Conservation (phyloP, 2,113 vertebrate genomes). For the Shinisaurus crocodilurus region DNA sequence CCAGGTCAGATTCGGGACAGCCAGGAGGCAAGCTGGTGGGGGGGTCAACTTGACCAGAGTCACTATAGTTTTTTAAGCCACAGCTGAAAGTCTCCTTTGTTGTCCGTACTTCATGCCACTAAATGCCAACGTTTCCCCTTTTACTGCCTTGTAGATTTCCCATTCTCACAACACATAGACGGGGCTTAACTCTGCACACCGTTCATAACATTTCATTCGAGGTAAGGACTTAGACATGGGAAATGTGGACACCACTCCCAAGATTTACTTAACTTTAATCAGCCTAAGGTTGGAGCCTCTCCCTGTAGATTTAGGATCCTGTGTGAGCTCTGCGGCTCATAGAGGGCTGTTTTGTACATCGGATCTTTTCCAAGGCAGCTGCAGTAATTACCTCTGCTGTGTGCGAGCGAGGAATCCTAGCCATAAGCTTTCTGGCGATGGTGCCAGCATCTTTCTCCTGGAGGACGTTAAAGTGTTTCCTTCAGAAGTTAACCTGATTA, state of each 20-base stretch:
- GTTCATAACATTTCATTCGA: neutral
- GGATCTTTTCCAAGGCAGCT: conserved; percentile 58
- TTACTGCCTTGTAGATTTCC: neutral
- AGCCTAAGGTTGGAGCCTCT: conserved; percentile 52
- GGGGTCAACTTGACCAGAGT: neutral
- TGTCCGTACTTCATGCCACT: neutral
- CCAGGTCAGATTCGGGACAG: neutral
- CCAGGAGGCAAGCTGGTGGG: neutral
- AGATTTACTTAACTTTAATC: conserved; percentile 68
- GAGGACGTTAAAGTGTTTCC: conserved; percentile 62
- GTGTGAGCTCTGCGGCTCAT: conserved; percentile 54
- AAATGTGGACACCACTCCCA: conserved; percentile 36
- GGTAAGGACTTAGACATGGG: neutral
- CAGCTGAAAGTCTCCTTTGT: neutral
- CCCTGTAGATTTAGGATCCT: conserved; percentile 60
- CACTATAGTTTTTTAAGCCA: neutral
- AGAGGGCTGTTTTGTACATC: conserved; percentile 62
- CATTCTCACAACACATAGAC: conserved; percentile 34
- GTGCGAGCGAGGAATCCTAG: conserved; percentile 63
- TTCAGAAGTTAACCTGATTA: conserved; percentile 66
- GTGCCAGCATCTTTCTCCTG: conserved; percentile 65
- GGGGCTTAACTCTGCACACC: conserved; percentile 9
- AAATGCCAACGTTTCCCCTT: neutral
- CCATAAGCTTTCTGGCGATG: conserved; percentile 65
- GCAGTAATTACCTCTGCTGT: conserved; percentile 64